Percentiles rank a stretch among this genome's conserved stretches.
These are phyloP conservation scores for Heliconius hewitsoni DNA, from an alignment of 1,140 invertebrate species.

Conservation along the genomic window DNA sequence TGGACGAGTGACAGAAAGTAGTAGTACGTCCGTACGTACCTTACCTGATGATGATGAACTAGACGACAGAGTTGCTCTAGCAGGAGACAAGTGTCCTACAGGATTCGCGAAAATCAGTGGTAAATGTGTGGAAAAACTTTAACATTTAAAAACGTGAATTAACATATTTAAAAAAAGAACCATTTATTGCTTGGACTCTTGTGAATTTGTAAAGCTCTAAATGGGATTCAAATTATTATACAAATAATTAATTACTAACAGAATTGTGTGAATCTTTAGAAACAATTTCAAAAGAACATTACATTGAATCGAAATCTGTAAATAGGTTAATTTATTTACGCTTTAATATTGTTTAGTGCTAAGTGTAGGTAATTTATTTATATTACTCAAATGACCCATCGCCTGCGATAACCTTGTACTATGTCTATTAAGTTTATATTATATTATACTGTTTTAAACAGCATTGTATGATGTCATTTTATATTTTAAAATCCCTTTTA, in stretches of 20 bases:
- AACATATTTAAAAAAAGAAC: neutral
- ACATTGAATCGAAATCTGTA: neutral
- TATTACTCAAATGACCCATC: neutral
- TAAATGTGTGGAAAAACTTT: slow-evolving; percentile 37
- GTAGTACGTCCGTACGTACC: neutral
- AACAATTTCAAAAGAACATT: neutral
- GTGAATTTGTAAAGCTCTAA: neutral
- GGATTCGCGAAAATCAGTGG: slow-evolving; percentile 38
- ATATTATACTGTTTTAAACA: neutral
- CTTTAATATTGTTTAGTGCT: neutral
- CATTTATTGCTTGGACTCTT: neutral
- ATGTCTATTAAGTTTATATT: slow-evolving; percentile 1
- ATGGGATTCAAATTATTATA: neutral
- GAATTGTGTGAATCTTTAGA: neutral
- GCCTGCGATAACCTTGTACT: neutral
- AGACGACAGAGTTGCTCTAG: slow-evolving; percentile 42
- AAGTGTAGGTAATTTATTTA: slow-evolving; percentile 2
- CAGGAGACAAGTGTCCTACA: slow-evolving; percentile 41
- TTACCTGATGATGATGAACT: slow-evolving; percentile 24
- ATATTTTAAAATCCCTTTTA: neutral
- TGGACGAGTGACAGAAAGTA: neutral
- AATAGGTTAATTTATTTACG: slow-evolving; percentile 6
- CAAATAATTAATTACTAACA: neutral
- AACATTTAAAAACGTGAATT: slow-evolving; percentile 1
- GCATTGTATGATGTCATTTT: neutral